Evolutionary conservation across 2,797 vertebrate species (phyloP), one percentile per base, ranked within the genome.

Genomic region (Acanthurus leucopareius): DNA sequence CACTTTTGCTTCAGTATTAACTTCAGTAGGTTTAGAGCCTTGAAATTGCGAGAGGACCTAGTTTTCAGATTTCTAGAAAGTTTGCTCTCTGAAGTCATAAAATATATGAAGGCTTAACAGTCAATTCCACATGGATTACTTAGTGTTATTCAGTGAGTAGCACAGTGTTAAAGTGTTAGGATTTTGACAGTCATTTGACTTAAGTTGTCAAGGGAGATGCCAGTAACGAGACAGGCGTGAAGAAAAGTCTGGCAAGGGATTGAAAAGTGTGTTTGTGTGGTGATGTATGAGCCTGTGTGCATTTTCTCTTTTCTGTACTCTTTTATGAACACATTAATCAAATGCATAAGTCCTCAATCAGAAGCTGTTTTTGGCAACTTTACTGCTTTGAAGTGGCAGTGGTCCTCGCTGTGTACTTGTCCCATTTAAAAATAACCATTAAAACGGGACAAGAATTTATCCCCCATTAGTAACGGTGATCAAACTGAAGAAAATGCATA

Each of bases 101-200:
- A 84, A 81, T 71, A 79, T 84, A 53, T 73, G 45, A 22, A 80
- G 79, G 76, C 80, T 89, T 83, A 89, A 65, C 80, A 83, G 79
- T 82, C 83, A 85, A 73, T 84, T 90, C 82, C 83, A 67, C 57
- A 63, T 80, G 86, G 85, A 88, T 92, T 91, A 91, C 72, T 82
- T 69, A 53, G 69, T 59, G 62, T 74, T 84, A 71, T 77, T 77
- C 73, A 77, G 77, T 53, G 57, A 77, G 80, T 38, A 76, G 75
- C 71, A 78, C 70, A 61, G 65, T 38, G 67, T 77, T 71, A 35
- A 66, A 71, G 53, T 49, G 79, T 73, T 56, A 25, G 68, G 75
- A 74, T 80, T 91, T 75, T 90, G 82, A 87, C 87, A 90, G 85
- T 85, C 84, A 83, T 88, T 88, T 88, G 78, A 86, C 87, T 91